A percentile compares a stretch with the other conserved stretches of the same genome.
These are phyloP conservation scores for Pseudoatta argentina DNA, from an alignment of 1,140 invertebrate species.

Conservation along the genomic window DNA sequence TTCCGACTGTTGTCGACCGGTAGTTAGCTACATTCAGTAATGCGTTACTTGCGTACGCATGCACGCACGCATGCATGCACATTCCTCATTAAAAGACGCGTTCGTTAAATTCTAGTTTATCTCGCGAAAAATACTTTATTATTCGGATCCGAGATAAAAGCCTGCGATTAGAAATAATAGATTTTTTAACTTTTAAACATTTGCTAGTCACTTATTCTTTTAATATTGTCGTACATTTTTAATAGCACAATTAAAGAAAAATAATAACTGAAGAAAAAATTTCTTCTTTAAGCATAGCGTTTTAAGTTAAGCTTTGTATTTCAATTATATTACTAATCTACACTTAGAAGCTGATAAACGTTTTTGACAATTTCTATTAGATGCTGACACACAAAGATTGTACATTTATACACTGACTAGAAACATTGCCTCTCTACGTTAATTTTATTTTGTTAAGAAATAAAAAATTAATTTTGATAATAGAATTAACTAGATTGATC, in stretches of 20 bases:
- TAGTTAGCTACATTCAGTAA: slow-evolving; percentile 48
- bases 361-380: background rate
- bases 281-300: background rate
- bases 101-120: background rate
- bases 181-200: slow-evolving; percentile 1
- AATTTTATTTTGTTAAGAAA: background rate
- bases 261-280: too few relatives aligned
- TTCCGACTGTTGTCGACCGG: slow-evolving; percentile 31
- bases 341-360: background rate
- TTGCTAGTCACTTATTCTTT: background rate
- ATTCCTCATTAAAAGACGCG: slow-evolving; percentile 29
- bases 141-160: background rate
- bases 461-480: background rate
- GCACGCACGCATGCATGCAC: background rate
- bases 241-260: background rate
- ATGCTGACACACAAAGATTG: background rate
- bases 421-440: background rate
- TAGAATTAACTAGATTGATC: background rate
- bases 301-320: background rate
- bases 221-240: background rate
- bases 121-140: slow-evolving; percentile 11
- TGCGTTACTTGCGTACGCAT: slow-evolving; percentile 39
- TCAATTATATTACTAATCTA: background rate
- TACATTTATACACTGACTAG: background rate
- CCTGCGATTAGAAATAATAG: background rate